Evolutionary conservation across 1,140 invertebrate genomes (phyloP).

Genomic region (Stegodyphus dumicola): DNA sequence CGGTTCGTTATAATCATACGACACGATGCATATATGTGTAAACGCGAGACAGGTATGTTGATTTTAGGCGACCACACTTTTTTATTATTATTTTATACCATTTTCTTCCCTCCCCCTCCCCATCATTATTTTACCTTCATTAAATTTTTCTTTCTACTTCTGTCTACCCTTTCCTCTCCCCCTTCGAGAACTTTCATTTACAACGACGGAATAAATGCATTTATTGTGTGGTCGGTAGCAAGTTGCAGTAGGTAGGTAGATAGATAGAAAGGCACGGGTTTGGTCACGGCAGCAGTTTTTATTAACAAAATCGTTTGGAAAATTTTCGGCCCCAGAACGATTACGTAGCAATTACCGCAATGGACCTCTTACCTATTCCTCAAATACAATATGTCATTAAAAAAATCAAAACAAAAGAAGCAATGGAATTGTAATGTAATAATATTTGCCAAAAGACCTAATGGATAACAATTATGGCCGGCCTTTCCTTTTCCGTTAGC

Average conservation of each 20-base stretch:
- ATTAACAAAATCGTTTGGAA: constrained; percentile 17
- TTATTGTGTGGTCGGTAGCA: not conserved
- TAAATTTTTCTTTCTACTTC: constrained; percentile 11
- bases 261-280: not conserved
- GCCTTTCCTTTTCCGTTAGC: too few relatives aligned
- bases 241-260: too few relatives aligned
- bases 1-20: constrained; percentile 36
- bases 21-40: constrained; percentile 2
- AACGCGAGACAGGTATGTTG: not conserved
- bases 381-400: too few relatives aligned
- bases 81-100: too few relatives aligned
- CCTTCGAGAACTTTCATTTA: constrained; percentile 16
- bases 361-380: not conserved
- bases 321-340: constrained; percentile 3
- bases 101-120: not conserved
- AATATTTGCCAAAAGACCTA: too few relatives aligned
- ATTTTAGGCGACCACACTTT: not conserved
- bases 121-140: constrained; percentile 9
- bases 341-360: constrained; percentile 22
- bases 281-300: not conserved
- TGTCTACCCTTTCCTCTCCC: not conserved
- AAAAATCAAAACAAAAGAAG: too few relatives aligned
- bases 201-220: not conserved
- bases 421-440: too few relatives aligned
- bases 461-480: too few relatives aligned